Evolutionary conservation across 2,888 invertebrate species (phyloP).

Genomic region (Cryptocheilus praepositus): DNA sequence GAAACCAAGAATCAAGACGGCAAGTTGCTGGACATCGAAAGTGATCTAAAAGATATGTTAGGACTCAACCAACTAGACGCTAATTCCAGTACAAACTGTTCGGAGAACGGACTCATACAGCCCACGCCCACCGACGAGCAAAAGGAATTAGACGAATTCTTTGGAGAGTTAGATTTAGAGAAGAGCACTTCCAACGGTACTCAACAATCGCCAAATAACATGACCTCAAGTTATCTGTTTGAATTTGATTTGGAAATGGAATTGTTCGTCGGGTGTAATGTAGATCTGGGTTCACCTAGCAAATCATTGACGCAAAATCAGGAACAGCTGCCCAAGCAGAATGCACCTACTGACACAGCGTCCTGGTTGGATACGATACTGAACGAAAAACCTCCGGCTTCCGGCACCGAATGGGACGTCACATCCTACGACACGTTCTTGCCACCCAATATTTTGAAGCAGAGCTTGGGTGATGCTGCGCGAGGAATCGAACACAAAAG

Average conservation of each 20-base stretch:
- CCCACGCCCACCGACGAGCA: slow-evolving; percentile 21
- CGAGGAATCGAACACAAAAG: slow-evolving; percentile 51
- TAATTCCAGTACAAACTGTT: slow-evolving; percentile 17
- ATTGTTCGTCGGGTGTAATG: slow-evolving; percentile 55
- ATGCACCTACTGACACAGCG: slow-evolving; percentile 64
- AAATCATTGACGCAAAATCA: slow-evolving; percentile 40
- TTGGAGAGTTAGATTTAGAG: slow-evolving; percentile 49
- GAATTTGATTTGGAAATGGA: slow-evolving; percentile 61
- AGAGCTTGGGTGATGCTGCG: slow-evolving; percentile 67
- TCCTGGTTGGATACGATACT: slow-evolving; percentile 66
- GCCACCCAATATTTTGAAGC: slow-evolving; percentile 68
- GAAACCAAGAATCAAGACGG: slow-evolving; percentile 45
- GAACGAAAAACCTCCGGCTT: slow-evolving; percentile 42
- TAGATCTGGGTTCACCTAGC: slow-evolving; percentile 51
- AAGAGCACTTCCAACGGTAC: slow-evolving; percentile 30
- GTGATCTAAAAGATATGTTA: slow-evolving; percentile 37
- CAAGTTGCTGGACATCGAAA: slow-evolving; percentile 63
- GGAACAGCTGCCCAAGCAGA: slow-evolving; percentile 58
- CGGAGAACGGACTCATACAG: slow-evolving; percentile 37
- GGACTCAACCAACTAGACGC: slow-evolving; percentile 39
- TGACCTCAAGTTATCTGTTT: slow-evolving; percentile 39
- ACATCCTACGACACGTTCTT: slow-evolving; percentile 67
- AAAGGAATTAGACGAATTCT: slow-evolving; percentile 59
- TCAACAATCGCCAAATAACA: background rate
- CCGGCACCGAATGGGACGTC: slow-evolving; percentile 61